Evolutionary conservation across 1,140 invertebrate species (phyloP).

Genomic region (honey bee (Apis mellifera)): Amel_HAv3.1 CM009943.2:7899001-7899500

Average conservation of each 20-base stretch:
- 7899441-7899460: background rate
- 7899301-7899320: slow-evolving; percentile 21
- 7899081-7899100: too few species aligned
- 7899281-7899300: slow-evolving; percentile 25
- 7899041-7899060: background rate
- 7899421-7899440: background rate
- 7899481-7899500: background rate
- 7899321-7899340: slow-evolving; percentile 15
- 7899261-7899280: slow-evolving; percentile 69
- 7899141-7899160: slow-evolving; percentile 45
- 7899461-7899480: background rate
- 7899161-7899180: slow-evolving; percentile 73
- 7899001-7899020: background rate
- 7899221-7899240: slow-evolving; percentile 72
- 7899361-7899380: slow-evolving; percentile 50
- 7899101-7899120: slow-evolving; percentile 2
- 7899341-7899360: slow-evolving; percentile 42
- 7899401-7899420: background rate
- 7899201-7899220: slow-evolving; percentile 65
- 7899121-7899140: slow-evolving; percentile 12
- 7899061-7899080: background rate
- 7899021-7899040: too few species aligned
- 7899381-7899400: slow-evolving; percentile 45
- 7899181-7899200: slow-evolving; percentile 74
- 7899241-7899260: slow-evolving; percentile 75